phyloP scores from a whole-genome alignment of 2,797 vertebrate species.

The Protosalanx chinensis region DNA sequence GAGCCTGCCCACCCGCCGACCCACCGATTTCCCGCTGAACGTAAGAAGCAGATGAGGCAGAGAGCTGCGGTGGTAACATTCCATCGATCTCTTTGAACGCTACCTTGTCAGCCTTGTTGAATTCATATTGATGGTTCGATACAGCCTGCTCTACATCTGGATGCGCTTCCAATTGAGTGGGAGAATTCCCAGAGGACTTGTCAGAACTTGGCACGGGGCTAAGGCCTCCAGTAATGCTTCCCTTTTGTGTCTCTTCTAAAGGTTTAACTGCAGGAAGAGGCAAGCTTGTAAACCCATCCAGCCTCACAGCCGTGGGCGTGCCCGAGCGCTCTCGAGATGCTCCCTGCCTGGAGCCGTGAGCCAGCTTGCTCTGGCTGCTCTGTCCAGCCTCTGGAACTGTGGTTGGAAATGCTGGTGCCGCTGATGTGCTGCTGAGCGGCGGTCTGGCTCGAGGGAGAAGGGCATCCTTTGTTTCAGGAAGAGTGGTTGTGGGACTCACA shows the following conservation, averaged over 20 bases:
- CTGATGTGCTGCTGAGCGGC: constrained; percentile 32
- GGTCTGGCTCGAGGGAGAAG: constrained; percentile 27
- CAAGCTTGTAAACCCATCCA: constrained; percentile 35
- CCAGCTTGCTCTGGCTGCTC: constrained; percentile 22
- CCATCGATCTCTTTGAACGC: constrained; percentile 28
- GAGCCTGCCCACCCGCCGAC: constrained; percentile 33
- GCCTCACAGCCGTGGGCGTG: constrained; percentile 30
- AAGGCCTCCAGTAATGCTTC: constrained; percentile 20
- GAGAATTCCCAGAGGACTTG: constrained; percentile 18
- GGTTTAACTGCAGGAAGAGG: constrained; percentile 38
- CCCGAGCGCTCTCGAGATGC: constrained; percentile 4
- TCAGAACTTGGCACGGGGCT: constrained; percentile 30
- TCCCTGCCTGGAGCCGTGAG: constrained; percentile 12
- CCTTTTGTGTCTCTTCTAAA: constrained; percentile 31
- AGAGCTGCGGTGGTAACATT: constrained; percentile 26
- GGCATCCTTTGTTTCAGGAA: constrained; percentile 30
- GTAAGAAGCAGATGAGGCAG: constrained; percentile 26
- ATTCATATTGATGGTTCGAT: constrained; percentile 26
- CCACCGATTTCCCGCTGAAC: constrained; percentile 20
- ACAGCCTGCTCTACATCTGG: constrained; percentile 36
- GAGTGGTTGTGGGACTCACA: constrained; percentile 26
- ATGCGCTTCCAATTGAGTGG: constrained; percentile 22
- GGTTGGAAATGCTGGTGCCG: constrained; percentile 34
- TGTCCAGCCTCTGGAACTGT: constrained; percentile 31
- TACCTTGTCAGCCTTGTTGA: constrained; percentile 8